Evolutionary conservation across 2,797 vertebrate species (phyloP).

Genomic region (Pteropus rufus): DNA sequence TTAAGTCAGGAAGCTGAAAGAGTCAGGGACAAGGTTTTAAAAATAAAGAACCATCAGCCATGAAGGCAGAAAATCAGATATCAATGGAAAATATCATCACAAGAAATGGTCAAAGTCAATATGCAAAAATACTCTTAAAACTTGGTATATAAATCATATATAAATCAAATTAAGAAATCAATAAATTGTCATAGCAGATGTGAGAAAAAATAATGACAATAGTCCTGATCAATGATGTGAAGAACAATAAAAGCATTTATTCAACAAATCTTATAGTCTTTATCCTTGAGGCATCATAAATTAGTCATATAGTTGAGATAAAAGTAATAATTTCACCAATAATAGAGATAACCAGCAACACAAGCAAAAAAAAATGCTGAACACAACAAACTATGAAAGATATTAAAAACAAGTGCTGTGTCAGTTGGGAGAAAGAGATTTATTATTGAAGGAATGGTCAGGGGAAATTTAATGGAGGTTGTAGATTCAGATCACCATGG

Average conservation of each 20-base stretch:
- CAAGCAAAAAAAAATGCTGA: background rate
- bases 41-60: background rate
- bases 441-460: background rate
- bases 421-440: background rate
- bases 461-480: background rate
- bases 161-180: background rate
- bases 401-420: background rate
- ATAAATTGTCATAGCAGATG: background rate
- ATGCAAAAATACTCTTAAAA: background rate
- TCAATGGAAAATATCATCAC: background rate
- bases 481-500: background rate
- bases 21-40: background rate
- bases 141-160: background rate
- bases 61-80: background rate
- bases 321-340: background rate
- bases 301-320: background rate
- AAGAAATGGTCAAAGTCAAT: background rate
- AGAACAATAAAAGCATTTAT: background rate
- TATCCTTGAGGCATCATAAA: background rate
- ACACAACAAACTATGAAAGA: background rate
- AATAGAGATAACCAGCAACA: background rate
- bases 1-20: background rate
- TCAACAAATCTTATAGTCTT: background rate
- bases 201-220: background rate
- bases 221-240: background rate